Base-by-base conservation (phyloP, 2,113 vertebrate species). In the Gopherus flavomarginatus region DNA sequence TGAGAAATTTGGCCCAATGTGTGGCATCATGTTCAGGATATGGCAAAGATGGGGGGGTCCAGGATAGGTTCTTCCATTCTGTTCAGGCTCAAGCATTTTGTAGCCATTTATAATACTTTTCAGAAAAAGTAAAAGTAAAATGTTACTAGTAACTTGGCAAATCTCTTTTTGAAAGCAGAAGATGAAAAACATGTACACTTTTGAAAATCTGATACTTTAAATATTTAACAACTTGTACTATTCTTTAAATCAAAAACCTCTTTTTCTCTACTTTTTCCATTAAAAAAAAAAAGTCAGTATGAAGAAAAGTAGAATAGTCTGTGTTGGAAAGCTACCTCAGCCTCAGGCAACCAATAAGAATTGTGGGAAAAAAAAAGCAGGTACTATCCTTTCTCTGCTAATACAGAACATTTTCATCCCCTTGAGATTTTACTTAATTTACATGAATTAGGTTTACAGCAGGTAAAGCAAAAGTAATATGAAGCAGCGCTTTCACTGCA, bases 211-310 rank as follows among this genome's bases (percentile, higher is more conserved):
- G 6, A 8, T n/a, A 56, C 81, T 95, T 93, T 78, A 31, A 53
- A 81, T 96, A 78, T 95, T 93, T 94, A 96, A 26, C 49, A 94
- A 4, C 24, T 75, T 96, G 21, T 53, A 83, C 52, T 9, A 59
- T 38, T 90, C 78, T 95, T 96, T 90, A 84, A 95, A 50, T 95
- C 56, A 53, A 88, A 14, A 11, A 53, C 10, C 65, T 92, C 53
- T 75, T 95, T 75, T 95, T 69, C 22, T 3, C 79, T 82, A 2
- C 90, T 96, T 93, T n/a, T n/a, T 88, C 93, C 69, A 93, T 62
- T 86, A 87, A 90, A 90, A 93, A 49, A 86, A 91, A 92, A 29
- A 13, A 11, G 1, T 10, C 54, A 85, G 21, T 56, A 56, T 24
- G 35, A 0, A 56, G 42, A 79, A 95, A 92, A 72, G 82, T 31